Percentiles rank a stretch among this genome's conserved stretches.
These are phyloP conservation scores for Diceros bicornis DNA, from an alignment of 2,797 vertebrate species.

Conservation along the genomic window DNA sequence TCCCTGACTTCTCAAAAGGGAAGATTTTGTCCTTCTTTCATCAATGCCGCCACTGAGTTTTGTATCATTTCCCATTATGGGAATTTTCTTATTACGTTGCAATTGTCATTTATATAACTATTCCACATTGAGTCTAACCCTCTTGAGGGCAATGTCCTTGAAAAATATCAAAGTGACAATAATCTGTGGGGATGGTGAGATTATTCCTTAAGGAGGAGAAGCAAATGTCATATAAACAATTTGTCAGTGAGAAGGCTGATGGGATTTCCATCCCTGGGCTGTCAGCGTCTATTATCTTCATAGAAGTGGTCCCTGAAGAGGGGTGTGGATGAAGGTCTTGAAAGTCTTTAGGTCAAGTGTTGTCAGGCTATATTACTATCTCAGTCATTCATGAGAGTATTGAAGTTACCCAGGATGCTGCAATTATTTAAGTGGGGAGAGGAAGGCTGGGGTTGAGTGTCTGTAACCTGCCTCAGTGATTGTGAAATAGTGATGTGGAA, in stretches of 20 bases:
- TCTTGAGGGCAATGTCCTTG: neutral
- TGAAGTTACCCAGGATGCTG: neutral
- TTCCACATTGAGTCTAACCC: neutral
- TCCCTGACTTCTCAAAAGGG: neutral
- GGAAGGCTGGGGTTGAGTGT: neutral
- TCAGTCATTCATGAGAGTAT: neutral
- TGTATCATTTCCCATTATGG: neutral
- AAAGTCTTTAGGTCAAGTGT: neutral
- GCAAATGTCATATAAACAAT: neutral
- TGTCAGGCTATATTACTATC: neutral
- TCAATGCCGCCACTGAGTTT: neutral
- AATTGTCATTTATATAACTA: neutral
- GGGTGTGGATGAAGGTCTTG: neutral
- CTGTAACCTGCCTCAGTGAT: neutral
- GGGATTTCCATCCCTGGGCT: neutral
- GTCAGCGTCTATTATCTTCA: neutral
- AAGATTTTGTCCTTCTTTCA: neutral
- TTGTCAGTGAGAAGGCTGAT: neutral
- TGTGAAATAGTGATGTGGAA: neutral
- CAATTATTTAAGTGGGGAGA: neutral
- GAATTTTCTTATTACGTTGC: neutral
- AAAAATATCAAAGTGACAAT: constrained; percentile 38
- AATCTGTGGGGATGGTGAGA: neutral
- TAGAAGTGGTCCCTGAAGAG: neutral
- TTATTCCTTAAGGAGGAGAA: neutral